Evolutionary conservation across 1,140 invertebrate species (phyloP), one percentile per base, ranked within the genome.

Genomic region (Anastrepha ludens): DNA sequence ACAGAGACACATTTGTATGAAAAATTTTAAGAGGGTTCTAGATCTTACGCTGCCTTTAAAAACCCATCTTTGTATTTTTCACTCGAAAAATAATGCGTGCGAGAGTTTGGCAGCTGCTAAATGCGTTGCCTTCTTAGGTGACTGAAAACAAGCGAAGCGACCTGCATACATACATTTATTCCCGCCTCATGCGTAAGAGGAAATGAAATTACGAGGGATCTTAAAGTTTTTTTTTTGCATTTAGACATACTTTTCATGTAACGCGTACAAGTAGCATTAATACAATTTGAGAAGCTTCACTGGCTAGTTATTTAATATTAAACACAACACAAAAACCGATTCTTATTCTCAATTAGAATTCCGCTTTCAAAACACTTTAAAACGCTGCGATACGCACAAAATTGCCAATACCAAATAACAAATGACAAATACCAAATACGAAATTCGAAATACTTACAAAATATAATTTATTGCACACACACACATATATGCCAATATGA

Each of bases 21-120:
- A 50, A 55, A n/a, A 89, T 50, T 89, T 88, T 87, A 88, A 89
- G 86, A 88, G 50, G 86, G 74, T 81, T 81, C 74, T 55, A 81
- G 11, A 81, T 81, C 47, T 81, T 58, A 62, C 17, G 85, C 62
- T 62, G 85, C 85, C 58, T 86, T 62, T 86, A 65, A 29, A 86
- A 65, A 86, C 85, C 58, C 85, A 86, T 86, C 85, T 65, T 62
- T 86, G 85, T 86, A 62, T 50, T 86, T 62, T 86, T 65, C 85
- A 59, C 44, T 11, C 11, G 15, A 60, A 62, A 60, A 60, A 44
- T 62, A 62, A 86, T 86, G 58, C 20, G 13, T 59, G 39, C 47
- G 20, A 81, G 55, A 87, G 11, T 55, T 20, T 17, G 55, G 47
- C 74, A 89, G 89, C 85, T 88, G 17, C 13, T 70, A 11, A 70